phyloP scores from a whole-genome alignment of 2,113 vertebrate genomes.

The Vulpes lagopus region DNA sequence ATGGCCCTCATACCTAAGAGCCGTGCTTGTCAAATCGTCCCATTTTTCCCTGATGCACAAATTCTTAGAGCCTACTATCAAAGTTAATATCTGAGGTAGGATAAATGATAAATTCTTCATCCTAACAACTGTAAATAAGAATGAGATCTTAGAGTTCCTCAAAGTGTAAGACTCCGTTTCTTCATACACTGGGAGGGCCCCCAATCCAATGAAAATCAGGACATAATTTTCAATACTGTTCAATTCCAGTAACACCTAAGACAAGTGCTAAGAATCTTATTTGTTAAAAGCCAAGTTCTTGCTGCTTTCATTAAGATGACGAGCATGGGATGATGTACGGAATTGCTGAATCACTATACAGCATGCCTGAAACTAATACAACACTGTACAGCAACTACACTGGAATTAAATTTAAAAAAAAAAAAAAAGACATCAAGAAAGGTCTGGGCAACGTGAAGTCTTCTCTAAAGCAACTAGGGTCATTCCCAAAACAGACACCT shows the following conservation, averaged over 20 bases:
- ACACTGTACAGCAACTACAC: background rate
- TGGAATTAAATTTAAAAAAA: background rate
- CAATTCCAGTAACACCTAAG: background rate
- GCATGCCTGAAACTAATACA: background rate
- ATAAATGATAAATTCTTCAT: background rate
- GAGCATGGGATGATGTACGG: background rate
- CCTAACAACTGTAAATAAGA: constrained; percentile 46
- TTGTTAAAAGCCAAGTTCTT: background rate
- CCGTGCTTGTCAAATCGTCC: background rate
- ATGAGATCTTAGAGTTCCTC: background rate
- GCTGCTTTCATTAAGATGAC: background rate
- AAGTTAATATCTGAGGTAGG: background rate
- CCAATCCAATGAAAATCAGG: background rate
- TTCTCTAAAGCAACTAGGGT: background rate
- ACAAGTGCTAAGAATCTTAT: background rate
- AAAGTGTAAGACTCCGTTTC: background rate
- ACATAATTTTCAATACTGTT: constrained; percentile 35
- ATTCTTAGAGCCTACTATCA: constrained; percentile 29
- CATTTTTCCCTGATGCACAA: background rate
- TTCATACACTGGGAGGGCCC: background rate
- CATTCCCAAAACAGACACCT: background rate
- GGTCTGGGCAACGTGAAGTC: background rate
- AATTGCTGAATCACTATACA: background rate
- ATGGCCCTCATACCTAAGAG: background rate
- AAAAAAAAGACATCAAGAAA: background rate